These are phyloP conservation scores for Leucophenga maculata DNA, from an alignment of 2,888 invertebrate species.

Conservation along the genomic window DNA sequence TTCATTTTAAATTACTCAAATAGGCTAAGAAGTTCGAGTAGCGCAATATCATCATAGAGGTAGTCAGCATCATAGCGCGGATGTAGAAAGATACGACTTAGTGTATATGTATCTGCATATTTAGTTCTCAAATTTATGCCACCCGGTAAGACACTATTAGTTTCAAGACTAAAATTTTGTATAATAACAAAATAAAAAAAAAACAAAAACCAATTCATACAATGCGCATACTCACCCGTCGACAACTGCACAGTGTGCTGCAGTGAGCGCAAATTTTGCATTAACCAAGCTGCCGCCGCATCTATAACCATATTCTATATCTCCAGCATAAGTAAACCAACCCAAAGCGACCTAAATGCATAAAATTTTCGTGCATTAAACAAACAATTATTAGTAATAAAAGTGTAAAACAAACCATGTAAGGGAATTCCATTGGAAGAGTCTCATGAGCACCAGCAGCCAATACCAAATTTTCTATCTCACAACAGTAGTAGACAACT, in stretches of 20 bases:
- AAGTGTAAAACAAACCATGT: constrained; percentile 4
- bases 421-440: not conserved
- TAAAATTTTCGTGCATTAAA: not conserved
- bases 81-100: not conserved
- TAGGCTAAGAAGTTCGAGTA: not conserved
- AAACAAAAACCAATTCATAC: not conserved
- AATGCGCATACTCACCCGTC: not conserved
- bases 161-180: not conserved
- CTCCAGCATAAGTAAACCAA: not conserved
- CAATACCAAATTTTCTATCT: not conserved
- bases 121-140: not conserved
- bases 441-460: not conserved
- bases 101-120: not conserved
- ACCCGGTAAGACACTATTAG: not conserved
- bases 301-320: constrained; percentile 1
- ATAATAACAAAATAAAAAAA: too few species aligned
- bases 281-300: constrained; percentile 11
- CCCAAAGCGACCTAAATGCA: not conserved
- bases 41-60: constrained; percentile 13
- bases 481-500: constrained; percentile 9
- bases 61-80: not conserved
- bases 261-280: constrained; percentile 5
- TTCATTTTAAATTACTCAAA: not conserved
- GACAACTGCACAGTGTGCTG: constrained; percentile 15
- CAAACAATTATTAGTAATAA: not conserved